Evolutionary conservation across 2,888 invertebrate species (phyloP), one percentile per base, ranked within the genome.

Genomic region (Dendrolimus pini): DNA sequence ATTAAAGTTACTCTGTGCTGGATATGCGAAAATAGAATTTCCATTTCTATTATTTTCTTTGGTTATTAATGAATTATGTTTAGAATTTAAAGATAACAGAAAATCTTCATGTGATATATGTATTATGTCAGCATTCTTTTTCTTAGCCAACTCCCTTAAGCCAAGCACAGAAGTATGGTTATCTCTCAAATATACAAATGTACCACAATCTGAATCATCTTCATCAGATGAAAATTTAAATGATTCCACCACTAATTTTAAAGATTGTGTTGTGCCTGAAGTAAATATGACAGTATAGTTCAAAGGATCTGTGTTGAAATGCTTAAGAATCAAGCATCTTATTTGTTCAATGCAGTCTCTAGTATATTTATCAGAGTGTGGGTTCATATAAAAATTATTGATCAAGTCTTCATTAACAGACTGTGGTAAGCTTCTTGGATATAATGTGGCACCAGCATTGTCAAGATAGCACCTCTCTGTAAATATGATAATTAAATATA

Each of bases 141-240:
- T 82, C 61, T 80, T 71, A 1, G 95, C 94, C 58, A 95, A 75
- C 80, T 95, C 96, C 75, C 99, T 92, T 93, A 99, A 95, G 10
- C 99, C 99, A 61, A 99, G 89, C 0, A 98, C 97, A 1, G 99
- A 99, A 0, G 99, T 99, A 78, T 99, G 99, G 77, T 97, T 98
- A 80, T 99, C 98, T 76, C 95, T 93, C 57, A 96, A 89, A 78
- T 98, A 97, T 9, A 94, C 93, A 77, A 97, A 96, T 56, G 92
- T 88, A 1, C 96, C 96, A 60, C 73, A 72, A 41, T 78, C 72
- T 56, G 62, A 59, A 7, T 64, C 66, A 61, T 78, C 70, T 58
- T 66, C 64, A 54, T 80, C 71, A 52, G 59, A 62, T 54, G 77
- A 65, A 77, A 95, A 96, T 62, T 92, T 75, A 77, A 99, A 98